Evolutionary conservation across 2,113 vertebrate species (phyloP).

Genomic region (Miniopterus natalensis): DNA sequence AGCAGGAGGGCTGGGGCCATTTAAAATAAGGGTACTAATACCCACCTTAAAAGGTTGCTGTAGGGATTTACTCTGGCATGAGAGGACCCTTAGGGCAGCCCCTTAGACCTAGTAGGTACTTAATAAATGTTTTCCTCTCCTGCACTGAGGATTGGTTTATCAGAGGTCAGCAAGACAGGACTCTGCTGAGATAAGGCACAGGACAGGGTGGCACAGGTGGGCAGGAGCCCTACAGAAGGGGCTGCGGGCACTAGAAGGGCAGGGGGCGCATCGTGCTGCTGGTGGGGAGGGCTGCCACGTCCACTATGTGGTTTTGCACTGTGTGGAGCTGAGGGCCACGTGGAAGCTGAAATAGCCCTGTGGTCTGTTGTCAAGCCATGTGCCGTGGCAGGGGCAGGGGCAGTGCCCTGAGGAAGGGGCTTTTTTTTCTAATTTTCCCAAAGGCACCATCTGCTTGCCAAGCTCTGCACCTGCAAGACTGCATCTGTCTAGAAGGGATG

Average conservation of each 20-base stretch:
- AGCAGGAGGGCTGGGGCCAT: neutral
- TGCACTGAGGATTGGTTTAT: constrained; percentile 12
- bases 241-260: neutral
- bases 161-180: neutral
- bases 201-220: neutral
- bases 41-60: neutral
- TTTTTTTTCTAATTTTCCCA: constrained; percentile 47
- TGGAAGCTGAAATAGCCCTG: neutral
- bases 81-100: neutral
- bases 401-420: neutral
- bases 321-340: neutral
- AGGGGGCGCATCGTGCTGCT: neutral
- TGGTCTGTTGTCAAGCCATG: neutral
- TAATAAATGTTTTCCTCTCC: neutral
- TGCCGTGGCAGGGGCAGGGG: neutral
- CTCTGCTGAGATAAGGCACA: neutral
- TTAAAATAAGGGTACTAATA: neutral
- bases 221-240: neutral
- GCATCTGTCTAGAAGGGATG: constrained; percentile 51
- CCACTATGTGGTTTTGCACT: neutral
- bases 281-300: neutral
- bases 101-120: neutral
- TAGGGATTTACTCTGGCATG: neutral
- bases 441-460: constrained; percentile 75
- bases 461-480: constrained; percentile 52